Conservation (phyloP, 2,797 vertebrate genomes). For the Cossypha dichroa region DNA sequence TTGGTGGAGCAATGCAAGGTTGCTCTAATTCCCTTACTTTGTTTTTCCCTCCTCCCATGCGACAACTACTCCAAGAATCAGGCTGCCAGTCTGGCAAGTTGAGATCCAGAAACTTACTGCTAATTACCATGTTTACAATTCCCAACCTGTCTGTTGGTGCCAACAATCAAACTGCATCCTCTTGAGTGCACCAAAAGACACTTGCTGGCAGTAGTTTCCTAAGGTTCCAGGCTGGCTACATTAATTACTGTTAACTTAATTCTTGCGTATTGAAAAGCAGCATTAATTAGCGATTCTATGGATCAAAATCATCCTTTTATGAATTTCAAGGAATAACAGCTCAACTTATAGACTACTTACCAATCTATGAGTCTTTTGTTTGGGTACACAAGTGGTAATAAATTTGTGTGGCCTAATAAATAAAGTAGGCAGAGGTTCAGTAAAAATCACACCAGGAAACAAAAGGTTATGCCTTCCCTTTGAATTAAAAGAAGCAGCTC, state of each 20-base stretch:
- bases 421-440: constrained; percentile 5
- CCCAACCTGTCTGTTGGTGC: constrained; percentile 76
- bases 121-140: constrained; percentile 81
- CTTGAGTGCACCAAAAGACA: constrained; percentile 75
- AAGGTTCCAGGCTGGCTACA: constrained; percentile 75
- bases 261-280: constrained; percentile 52
- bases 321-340: constrained; percentile 37
- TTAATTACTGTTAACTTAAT: constrained; percentile 79
- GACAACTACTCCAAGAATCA: constrained; percentile 73
- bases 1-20: constrained; percentile 65
- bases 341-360: neutral
- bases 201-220: constrained; percentile 74
- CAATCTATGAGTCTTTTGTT: neutral
- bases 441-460: constrained; percentile 8
- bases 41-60: constrained; percentile 67
- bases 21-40: constrained; percentile 76
- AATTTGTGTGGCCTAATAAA: constrained; percentile 6
- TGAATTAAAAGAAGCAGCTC: neutral
- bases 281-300: constrained; percentile 63
- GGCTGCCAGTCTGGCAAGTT: constrained; percentile 75
- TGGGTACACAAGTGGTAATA: neutral
- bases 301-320: constrained; percentile 59
- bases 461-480: constrained; percentile 1
- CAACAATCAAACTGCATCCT: constrained; percentile 75
- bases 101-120: constrained; percentile 79